Evolutionary conservation across 2,797 vertebrate genomes (phyloP).

Genomic region (Enteromius thamalakanensis): DNA sequence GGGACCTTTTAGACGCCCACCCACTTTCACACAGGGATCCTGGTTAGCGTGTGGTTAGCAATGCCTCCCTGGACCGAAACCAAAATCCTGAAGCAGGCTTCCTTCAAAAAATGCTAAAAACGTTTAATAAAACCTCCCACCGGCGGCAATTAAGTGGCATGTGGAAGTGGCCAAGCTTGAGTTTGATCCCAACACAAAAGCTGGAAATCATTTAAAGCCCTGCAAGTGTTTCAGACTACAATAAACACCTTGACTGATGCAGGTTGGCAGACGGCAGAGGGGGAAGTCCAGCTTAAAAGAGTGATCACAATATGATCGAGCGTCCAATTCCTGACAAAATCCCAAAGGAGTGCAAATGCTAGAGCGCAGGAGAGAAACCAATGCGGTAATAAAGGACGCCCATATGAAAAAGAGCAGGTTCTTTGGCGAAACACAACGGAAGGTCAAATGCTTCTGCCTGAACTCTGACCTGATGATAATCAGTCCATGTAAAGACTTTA

Average conservation of each 20-base stretch:
- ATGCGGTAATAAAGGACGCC: neutral
- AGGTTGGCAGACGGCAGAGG: neutral
- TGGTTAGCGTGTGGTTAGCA: slow-evolving; percentile 62
- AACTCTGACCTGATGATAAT: slow-evolving; percentile 31
- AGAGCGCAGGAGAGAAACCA: neutral
- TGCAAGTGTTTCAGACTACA: slow-evolving; percentile 59
- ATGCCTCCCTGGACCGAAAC: slow-evolving; percentile 62
- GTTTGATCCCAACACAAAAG: slow-evolving; percentile 65
- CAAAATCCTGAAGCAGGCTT: slow-evolving; percentile 66
- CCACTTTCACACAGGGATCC: slow-evolving; percentile 31
- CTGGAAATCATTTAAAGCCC: slow-evolving; percentile 69
- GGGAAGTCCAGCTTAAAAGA: slow-evolving; percentile 34
- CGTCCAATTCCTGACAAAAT: neutral
- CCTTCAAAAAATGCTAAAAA: slow-evolving; percentile 65
- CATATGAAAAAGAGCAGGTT: slow-evolving; percentile 1
- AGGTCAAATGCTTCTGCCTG: slow-evolving; percentile 19
- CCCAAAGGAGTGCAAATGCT: neutral
- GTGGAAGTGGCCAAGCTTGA: slow-evolving; percentile 69
- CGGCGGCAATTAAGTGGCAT: slow-evolving; percentile 68
- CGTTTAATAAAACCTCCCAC: slow-evolving; percentile 74
- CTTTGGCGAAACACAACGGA: slow-evolving; percentile 7
- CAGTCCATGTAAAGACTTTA: slow-evolving; percentile 8
- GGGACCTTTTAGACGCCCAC: slow-evolving; percentile 52
- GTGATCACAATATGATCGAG: neutral
- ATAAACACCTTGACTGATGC: slow-evolving; percentile 28